Conservation (phyloP, 2,797 vertebrate species). For the Melopsittacus undulatus region DNA sequence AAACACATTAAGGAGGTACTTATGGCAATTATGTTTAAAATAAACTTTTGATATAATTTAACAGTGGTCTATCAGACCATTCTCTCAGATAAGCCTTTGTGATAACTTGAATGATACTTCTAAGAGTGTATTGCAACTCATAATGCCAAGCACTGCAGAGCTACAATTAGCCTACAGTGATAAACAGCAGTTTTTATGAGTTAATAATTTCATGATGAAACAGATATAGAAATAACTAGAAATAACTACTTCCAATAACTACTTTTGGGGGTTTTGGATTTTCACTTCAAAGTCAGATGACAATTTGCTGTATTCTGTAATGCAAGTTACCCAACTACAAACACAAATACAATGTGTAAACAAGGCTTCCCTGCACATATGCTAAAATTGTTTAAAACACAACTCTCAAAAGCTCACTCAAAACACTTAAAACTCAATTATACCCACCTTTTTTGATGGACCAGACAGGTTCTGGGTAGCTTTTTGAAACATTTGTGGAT, state of each 20-base stretch:
- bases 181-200: neutral
- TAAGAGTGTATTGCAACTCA: neutral
- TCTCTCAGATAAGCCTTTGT: neutral
- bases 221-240: neutral
- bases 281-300: neutral
- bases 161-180: neutral
- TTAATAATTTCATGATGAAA: neutral
- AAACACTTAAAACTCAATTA: neutral
- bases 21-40: neutral
- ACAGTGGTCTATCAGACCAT: neutral
- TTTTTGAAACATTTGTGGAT: neutral
- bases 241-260: neutral
- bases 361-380: neutral
- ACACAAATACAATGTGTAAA: rapidly evolving
- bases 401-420: neutral
- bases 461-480: neutral
- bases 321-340: neutral
- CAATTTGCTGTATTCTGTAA: neutral
- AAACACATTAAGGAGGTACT: neutral
- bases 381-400: neutral
- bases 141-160: neutral
- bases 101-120: neutral
- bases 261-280: neutral
- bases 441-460: neutral
- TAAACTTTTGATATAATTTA: neutral